Evolutionary conservation across 1,140 invertebrate genomes (phyloP).

Genomic region (Dendroctonus ponderosae): DNA sequence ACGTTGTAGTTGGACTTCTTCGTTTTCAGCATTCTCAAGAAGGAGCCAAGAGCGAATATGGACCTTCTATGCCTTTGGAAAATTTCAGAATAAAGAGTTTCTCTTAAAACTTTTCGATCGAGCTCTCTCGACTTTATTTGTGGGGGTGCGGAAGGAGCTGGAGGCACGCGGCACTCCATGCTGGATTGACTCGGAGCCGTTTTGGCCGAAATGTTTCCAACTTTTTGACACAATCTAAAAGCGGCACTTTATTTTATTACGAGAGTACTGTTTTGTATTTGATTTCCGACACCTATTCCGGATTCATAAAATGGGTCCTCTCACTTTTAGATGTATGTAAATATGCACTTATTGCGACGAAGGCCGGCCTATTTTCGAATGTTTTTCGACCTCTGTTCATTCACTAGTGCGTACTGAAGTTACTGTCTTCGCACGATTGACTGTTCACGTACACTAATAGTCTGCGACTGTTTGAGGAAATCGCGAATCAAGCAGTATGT

Average conservation of each 20-base stretch:
- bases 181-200: constrained; percentile 22
- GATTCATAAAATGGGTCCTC: too few relatives aligned
- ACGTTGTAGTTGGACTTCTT: constrained; percentile 79
- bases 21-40: constrained; percentile 74
- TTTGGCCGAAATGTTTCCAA: constrained; percentile 15
- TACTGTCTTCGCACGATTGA: not conserved
- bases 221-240: too few relatives aligned
- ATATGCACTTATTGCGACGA: constrained; percentile 2
- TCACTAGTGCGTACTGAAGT: not conserved
- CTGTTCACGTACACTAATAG: not conserved
- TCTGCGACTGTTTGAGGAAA: constrained; percentile 1
- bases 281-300: too few relatives aligned
- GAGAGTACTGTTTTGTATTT: too few relatives aligned
- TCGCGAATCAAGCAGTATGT: not conserved
- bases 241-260: too few relatives aligned
- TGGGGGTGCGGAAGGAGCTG: constrained; percentile 13
- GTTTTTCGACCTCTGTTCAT: not conserved
- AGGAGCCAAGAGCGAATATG: constrained; percentile 75
- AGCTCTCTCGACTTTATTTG: constrained; percentile 42
- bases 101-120: constrained; percentile 69
- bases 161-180: constrained; percentile 42
- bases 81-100: constrained; percentile 77
- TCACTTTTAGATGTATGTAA: not conserved
- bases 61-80: constrained; percentile 76
- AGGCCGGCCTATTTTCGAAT: constrained; percentile 2